These are phyloP conservation scores for Poecilia picta DNA, from an alignment of 2,797 vertebrate genomes.

Conservation along the genomic window DNA sequence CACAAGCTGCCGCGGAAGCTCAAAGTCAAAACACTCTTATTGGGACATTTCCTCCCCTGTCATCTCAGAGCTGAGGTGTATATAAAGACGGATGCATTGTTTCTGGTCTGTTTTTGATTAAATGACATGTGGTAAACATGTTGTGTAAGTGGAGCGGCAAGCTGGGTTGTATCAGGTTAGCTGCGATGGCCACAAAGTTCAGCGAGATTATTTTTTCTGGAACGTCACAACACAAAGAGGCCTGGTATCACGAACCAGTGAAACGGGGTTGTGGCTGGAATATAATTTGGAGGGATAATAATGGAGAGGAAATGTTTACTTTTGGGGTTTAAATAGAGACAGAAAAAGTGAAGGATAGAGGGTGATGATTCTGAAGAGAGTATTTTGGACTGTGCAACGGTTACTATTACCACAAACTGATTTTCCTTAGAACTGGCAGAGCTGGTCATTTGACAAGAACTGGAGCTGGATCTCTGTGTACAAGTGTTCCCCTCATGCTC, in stretches of 20 bases:
- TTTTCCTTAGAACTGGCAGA: constrained; percentile 58
- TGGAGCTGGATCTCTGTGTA: constrained; percentile 25
- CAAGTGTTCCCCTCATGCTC: constrained; percentile 26
- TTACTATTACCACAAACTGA: constrained; percentile 49
- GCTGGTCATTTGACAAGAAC: constrained; percentile 49
- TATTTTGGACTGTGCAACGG: constrained; percentile 65
- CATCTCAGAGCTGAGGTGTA: constrained; percentile 52
- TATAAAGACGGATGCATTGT: constrained; percentile 62
- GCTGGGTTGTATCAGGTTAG: constrained; percentile 67
- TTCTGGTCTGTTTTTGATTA: constrained; percentile 66
- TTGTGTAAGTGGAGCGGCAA: constrained; percentile 63
- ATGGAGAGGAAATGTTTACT: constrained; percentile 71
- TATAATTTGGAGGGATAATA: constrained; percentile 72
- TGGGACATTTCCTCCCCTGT: constrained; percentile 58
- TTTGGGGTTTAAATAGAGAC: constrained; percentile 70
- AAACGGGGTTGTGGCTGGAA: constrained; percentile 70
- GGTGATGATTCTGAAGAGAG: constrained; percentile 53
- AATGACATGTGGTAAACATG: constrained; percentile 58
- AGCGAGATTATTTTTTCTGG: constrained; percentile 76
- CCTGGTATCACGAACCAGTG: constrained; percentile 52
- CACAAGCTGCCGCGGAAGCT: constrained; percentile 9
- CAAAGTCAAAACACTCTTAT: constrained; percentile 50
- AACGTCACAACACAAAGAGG: constrained; percentile 66
- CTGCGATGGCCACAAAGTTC: constrained; percentile 61
- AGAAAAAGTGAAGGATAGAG: constrained; percentile 40